Conservation (phyloP, 2,888 invertebrate genomes). For the Glaucopsyche alexis region DNA sequence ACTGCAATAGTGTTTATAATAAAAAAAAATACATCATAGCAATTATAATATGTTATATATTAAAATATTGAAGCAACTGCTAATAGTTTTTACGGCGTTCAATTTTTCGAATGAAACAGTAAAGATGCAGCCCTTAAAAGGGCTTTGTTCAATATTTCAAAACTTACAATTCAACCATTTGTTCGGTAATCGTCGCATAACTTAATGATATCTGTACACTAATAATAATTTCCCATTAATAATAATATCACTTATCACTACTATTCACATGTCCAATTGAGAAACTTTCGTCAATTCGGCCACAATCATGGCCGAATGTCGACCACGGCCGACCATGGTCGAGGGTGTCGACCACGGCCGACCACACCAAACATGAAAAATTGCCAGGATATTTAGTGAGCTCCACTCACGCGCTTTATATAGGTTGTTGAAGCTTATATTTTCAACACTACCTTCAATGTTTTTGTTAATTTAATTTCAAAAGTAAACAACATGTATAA, state of each 20-base stretch:
- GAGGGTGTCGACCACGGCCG: not conserved
- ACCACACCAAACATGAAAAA: too few relatives aligned
- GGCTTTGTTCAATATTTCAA: not conserved
- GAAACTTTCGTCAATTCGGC: not conserved
- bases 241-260: not conserved
- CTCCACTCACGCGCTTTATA: not conserved
- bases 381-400: too few relatives aligned
- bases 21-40: too few relatives aligned
- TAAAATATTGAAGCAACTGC: too few relatives aligned
- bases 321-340: too few relatives aligned
- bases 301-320: not conserved
- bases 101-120: not conserved
- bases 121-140: constrained; percentile 24
- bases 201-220: constrained; percentile 23
- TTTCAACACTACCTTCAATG: not conserved
- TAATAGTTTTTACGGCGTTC: not conserved
- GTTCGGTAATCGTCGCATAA: constrained; percentile 13
- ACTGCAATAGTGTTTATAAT: too few relatives aligned
- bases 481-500: too few relatives aligned
- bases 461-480: not conserved
- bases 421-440: not conserved
- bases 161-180: not conserved
- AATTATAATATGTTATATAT: too few relatives aligned
- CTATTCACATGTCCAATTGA: constrained; percentile 10
- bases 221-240: constrained; percentile 8